phyloP scores from a whole-genome alignment of 2,888 invertebrate species.

The Xanthorhoe designata region DNA sequence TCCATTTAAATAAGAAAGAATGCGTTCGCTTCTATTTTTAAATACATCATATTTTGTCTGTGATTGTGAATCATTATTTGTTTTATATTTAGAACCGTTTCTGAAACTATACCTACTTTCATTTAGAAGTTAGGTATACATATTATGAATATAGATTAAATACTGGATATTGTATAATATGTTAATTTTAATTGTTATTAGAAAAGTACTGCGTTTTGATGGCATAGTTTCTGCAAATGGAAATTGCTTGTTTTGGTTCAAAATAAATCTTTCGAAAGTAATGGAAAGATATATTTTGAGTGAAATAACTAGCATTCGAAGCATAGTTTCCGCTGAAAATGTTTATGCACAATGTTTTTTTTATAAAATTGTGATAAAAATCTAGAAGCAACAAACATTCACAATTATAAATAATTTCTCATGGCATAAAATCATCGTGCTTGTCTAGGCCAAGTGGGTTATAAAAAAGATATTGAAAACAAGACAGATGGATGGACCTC shows the following conservation, averaged over 20 bases:
- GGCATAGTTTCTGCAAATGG: neutral
- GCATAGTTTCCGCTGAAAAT: no score
- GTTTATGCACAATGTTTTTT: neutral
- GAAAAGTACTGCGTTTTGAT: neutral
- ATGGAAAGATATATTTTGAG: no score
- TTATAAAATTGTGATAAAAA: neutral
- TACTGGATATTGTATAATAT: no score
- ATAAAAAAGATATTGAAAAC: neutral
- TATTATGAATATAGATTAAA: no score
- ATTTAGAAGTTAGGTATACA: neutral
- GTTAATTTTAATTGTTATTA: neutral
- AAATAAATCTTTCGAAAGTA: no score
- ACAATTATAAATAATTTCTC: no score
- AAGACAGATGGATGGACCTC: neutral
- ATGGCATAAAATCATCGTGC: neutral
- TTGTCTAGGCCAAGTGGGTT: neutral
- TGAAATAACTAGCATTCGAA: no score
- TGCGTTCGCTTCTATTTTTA: neutral
- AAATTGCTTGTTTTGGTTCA: no score
- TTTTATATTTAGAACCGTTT: neutral
- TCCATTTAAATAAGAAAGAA: neutral
- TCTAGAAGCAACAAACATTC: neutral
- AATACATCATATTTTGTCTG: neutral
- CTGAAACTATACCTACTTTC: neutral
- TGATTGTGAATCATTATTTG: neutral